Percentiles rank a stretch among this genome's conserved stretches.
Conservation (phyloP, 1,140 invertebrate species). For the Heliconius eleuchia region DNA sequence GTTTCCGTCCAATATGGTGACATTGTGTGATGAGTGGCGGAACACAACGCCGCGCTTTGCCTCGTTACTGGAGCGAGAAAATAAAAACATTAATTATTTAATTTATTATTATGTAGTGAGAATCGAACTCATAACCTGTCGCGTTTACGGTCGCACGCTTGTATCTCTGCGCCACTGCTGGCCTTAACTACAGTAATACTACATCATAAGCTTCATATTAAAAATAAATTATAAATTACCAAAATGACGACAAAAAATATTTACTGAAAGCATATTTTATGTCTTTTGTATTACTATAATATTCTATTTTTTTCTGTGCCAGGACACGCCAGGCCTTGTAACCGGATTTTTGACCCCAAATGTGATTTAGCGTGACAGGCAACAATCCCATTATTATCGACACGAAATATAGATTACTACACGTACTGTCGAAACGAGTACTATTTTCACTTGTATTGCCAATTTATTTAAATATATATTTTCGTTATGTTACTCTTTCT, state of each 20-base stretch:
- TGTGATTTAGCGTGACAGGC: conserved; percentile 47
- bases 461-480: neutral
- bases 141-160: too few species aligned
- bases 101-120: too few species aligned
- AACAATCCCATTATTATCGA: conserved; percentile 40
- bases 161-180: too few species aligned
- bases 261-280: neutral
- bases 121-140: too few species aligned
- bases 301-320: conserved; percentile 31
- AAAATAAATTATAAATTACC: neutral
- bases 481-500: neutral
- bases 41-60: too few species aligned
- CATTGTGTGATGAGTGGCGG: too few species aligned
- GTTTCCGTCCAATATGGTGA: too few species aligned
- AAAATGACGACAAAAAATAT: neutral
- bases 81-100: too few species aligned
- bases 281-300: neutral
- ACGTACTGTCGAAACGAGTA: neutral
- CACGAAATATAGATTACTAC: conserved; percentile 35
- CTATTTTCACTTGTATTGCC: neutral
- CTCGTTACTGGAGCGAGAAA: too few species aligned
- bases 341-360: conserved; percentile 42
- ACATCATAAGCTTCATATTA: neutral
- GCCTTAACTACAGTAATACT: too few species aligned
- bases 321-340: conserved; percentile 47